These are phyloP conservation scores for Microtus richardsoni DNA, from an alignment of 2,113 vertebrate genomes.

Conservation along the genomic window DNA sequence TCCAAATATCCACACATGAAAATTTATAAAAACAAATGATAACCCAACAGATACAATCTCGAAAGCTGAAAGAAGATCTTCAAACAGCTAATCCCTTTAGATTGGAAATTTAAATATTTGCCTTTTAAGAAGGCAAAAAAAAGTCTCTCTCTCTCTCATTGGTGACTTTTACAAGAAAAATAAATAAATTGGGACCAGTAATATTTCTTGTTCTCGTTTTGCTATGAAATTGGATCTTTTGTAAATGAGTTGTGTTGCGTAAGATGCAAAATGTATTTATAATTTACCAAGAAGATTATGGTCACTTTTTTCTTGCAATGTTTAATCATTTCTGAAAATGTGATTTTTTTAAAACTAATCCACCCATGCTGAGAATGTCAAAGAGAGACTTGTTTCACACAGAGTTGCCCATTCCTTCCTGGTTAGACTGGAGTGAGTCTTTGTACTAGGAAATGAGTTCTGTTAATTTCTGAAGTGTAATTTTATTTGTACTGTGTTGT, in stretches of 20 bases:
- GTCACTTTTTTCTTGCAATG: neutral
- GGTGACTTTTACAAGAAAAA: neutral
- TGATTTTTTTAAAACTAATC: neutral
- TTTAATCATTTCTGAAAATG: slow-evolving; percentile 64
- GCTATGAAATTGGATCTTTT: neutral
- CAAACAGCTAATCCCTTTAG: neutral
- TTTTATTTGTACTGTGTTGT: neutral
- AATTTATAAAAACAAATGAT: neutral
- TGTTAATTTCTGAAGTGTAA: slow-evolving; percentile 50
- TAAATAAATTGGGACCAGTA: slow-evolving; percentile 23
- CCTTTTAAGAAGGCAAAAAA: neutral
- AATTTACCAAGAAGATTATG: slow-evolving; percentile 30
- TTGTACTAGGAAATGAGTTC: neutral
- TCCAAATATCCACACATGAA: neutral
- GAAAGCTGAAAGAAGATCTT: slow-evolving; percentile 1
- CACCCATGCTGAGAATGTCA: neutral
- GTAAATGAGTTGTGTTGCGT: slow-evolving; percentile 59
- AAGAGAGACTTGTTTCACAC: neutral
- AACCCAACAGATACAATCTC: neutral
- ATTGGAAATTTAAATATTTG: slow-evolving; percentile 25
- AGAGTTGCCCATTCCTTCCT: slow-evolving; percentile 30
- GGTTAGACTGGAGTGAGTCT: neutral
- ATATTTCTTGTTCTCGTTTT: neutral
- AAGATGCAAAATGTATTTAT: slow-evolving; percentile 41
- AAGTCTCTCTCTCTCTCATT: neutral